Evolutionary conservation across 2,113 vertebrate genomes (phyloP).

Genomic region (Emydocephalus ijimae): DNA sequence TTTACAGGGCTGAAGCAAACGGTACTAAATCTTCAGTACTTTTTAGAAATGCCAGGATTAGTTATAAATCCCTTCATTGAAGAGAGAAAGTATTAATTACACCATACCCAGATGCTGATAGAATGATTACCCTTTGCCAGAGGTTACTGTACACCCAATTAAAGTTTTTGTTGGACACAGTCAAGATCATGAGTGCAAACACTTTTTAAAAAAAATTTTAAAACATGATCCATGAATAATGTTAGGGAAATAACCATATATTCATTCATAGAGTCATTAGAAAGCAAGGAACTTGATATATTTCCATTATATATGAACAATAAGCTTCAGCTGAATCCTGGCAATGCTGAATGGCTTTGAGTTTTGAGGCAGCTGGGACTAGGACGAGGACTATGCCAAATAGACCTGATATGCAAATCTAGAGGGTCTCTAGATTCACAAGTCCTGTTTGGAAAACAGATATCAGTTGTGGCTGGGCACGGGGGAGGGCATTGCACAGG

Average conservation of each 20-base stretch:
- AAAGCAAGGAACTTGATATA: neutral
- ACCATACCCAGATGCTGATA: slow-evolving; percentile 13
- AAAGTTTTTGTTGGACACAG: neutral
- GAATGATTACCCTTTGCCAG: neutral
- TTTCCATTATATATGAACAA: slow-evolving; percentile 3
- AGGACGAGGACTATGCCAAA: neutral
- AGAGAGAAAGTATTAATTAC: slow-evolving; percentile 14
- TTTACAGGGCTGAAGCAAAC: slow-evolving; percentile 23
- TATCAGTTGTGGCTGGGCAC: neutral
- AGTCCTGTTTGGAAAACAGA: neutral
- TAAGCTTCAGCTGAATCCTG: neutral
- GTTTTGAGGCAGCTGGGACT: neutral
- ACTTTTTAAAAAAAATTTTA: neutral
- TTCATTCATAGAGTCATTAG: neutral
- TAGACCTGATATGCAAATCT: neutral
- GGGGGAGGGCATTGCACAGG: neutral
- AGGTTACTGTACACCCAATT: neutral
- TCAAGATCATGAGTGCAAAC: slow-evolving; percentile 15
- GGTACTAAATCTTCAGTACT: slow-evolving; percentile 21
- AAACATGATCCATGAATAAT: slow-evolving; percentile 18
- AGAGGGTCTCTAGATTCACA: neutral
- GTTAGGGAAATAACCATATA: neutral
- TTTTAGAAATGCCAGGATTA: slow-evolving; percentile 23
- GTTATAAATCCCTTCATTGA: slow-evolving; percentile 7
- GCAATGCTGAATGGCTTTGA: neutral